Base-by-base conservation (phyloP, 2,797 vertebrate species). In the Enteromius treurensis region DNA sequence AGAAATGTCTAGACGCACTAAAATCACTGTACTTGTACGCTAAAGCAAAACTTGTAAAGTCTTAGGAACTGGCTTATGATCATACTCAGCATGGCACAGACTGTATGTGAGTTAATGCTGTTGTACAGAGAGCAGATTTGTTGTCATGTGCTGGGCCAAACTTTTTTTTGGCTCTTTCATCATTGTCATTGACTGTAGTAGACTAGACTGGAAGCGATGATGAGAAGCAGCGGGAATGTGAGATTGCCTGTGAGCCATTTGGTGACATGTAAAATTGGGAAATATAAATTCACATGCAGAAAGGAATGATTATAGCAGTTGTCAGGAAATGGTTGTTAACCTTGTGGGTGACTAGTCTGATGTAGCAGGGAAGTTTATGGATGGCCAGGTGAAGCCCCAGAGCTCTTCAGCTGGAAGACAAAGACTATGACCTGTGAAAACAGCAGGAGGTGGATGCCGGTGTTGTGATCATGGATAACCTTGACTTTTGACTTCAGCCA, bases 401-500 rank as follows among this genome's bases (percentile, higher is more conserved):
- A 73, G 58, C 55, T 58, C 77, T 77, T 77, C 73, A 77, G 34
- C 77, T 32, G 60, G 42, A 74, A 71, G 58, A 64, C 51, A 32
- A 65, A 84, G 75, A n/a, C 62, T 42, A 15, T 70, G 78, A 82
- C 68, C 85, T 62, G 26, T 42, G 47, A 11, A 77, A 76, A 47
- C 80, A 73, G 76, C 75, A 69, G 70, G 75, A 55, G 34, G 73
- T 42, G n/a, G 60, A 78, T 67, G 76, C 65, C 49, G 34, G 70
- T 75, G 77, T 77, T 67, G 34, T 82, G 77, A 67, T 87, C 80
- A 81, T 81, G 68, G 74, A 85, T 87, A 74, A 89, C 87, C 84
- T 86, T 88, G 82, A 87, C 81, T 82, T 82, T 86, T 69, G 76
- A 62, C 84, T 67, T 49, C 26, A 62, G 58, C 53, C 58, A 79